A percentile compares a stretch with the other conserved stretches of the same genome.
These are phyloP conservation scores for Sebastes flavidus DNA, from an alignment of 2,797 vertebrate genomes.

Conservation along the genomic window DNA sequence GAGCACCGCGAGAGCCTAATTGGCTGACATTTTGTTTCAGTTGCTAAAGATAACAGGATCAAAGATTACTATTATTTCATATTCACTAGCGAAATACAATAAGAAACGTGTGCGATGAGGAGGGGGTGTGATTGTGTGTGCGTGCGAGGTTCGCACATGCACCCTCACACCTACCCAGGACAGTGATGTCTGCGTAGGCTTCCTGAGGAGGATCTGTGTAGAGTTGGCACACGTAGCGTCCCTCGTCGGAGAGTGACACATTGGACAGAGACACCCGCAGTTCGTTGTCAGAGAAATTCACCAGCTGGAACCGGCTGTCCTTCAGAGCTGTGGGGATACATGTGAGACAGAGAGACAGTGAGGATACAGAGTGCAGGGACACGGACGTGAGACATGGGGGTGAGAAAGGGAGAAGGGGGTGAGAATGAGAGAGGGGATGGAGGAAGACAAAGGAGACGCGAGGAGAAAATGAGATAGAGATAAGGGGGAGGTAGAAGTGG, in stretches of 20 bases:
- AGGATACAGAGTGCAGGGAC: constrained; percentile 62
- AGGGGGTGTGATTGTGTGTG: constrained; percentile 14
- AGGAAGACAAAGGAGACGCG: constrained; percentile 37
- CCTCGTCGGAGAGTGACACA: constrained; percentile 97
- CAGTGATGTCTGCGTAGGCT: constrained; percentile 94
- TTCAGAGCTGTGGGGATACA: constrained; percentile 87
- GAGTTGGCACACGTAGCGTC: constrained; percentile 97
- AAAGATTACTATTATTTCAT: constrained; percentile 71
- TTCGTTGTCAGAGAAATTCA: constrained; percentile 99
- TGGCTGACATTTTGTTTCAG: constrained; percentile 81
- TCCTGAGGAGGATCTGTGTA: constrained; percentile 98
- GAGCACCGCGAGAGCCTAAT: constrained; percentile 76
- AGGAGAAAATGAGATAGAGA: constrained; percentile 21
- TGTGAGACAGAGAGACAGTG: constrained; percentile 61
- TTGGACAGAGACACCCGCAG: constrained; percentile 96
- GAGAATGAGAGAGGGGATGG: constrained; percentile 16
- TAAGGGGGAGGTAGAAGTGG: not conserved
- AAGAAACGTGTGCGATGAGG: not conserved
- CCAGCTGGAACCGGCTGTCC: constrained; percentile 98
- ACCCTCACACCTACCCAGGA: constrained; percentile 88
- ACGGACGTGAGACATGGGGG: constrained; percentile 53
- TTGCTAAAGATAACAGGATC: constrained; percentile 76
- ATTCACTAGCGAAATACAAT: constrained; percentile 51
- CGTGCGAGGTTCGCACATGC: constrained; percentile 37
- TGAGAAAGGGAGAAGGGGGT: constrained; percentile 4